phyloP scores from a whole-genome alignment of 2,888 invertebrate species.

The Netelia inedita region DNA sequence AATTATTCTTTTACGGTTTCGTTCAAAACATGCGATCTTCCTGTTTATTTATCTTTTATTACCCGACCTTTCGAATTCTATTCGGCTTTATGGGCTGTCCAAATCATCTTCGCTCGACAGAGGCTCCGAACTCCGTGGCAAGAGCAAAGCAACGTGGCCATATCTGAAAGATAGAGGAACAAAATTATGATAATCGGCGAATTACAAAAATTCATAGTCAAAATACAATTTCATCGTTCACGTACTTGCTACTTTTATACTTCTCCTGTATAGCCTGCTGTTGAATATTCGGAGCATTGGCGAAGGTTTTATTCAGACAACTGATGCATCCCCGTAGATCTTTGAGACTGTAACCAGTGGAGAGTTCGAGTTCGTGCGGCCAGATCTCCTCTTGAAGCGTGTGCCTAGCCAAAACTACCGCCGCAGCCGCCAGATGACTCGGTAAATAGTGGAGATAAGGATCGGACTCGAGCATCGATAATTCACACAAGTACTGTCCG shows the following conservation, averaged over 20 bases:
- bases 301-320: conserved; percentile 90
- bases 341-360: conserved; percentile 89
- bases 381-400: conserved; percentile 89
- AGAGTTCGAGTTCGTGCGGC: conserved; percentile 88
- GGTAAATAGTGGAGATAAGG: conserved; percentile 93
- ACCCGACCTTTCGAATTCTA: conserved; percentile 7
- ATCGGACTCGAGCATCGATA: conserved; percentile 94
- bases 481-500: conserved; percentile 92
- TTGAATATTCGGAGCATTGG: conserved; percentile 88
- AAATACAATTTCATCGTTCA: neutral
- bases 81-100: conserved; percentile 76
- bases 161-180: conserved; percentile 75
- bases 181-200: neutral
- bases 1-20: conserved; percentile 58
- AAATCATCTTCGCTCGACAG: conserved; percentile 80
- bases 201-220: conserved; percentile 76
- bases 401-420: conserved; percentile 93
- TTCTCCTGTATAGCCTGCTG: conserved; percentile 96
- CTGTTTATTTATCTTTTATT: conserved; percentile 29
- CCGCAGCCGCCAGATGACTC: conserved; percentile 92
- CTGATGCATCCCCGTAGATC: conserved; percentile 90
- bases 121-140: conserved; percentile 80
- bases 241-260: conserved; percentile 90
- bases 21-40: conserved; percentile 50
- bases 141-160: conserved; percentile 81